Conservation (phyloP, 2,113 vertebrate species). For the Platysternon megacephalum region DNA sequence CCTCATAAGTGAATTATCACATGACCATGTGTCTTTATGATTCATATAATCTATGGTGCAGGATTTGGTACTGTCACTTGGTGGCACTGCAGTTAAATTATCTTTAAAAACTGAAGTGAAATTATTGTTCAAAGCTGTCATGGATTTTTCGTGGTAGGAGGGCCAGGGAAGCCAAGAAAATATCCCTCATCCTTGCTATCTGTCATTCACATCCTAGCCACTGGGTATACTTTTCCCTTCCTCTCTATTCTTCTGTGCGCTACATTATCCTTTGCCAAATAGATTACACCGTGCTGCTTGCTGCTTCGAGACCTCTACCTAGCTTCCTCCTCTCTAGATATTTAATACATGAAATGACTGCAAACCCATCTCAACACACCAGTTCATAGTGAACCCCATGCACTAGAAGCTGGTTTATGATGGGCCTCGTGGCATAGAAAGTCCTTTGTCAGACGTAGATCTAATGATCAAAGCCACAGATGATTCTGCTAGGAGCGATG, state of each 20-base stretch:
- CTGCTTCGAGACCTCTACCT: not conserved
- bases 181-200: not conserved
- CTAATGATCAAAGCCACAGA: not conserved
- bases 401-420: not conserved
- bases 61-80: not conserved
- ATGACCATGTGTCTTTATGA: not conserved
- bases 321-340: not conserved
- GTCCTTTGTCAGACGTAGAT: not conserved
- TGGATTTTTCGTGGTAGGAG: not conserved
- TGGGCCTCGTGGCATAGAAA: not conserved
- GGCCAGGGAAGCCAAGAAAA: not conserved
- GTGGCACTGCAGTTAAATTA: conserved; percentile 2
- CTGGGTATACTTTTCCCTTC: not conserved
- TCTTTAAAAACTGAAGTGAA: not conserved
- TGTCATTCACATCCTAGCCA: not conserved
- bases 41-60: not conserved
- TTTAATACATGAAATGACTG: not conserved
- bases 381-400: not conserved
- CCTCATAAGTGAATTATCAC: not conserved
- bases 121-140: not conserved
- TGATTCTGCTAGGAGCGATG: not conserved
- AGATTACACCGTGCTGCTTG: not conserved
- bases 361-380: not conserved
- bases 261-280: not conserved
- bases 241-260: not conserved